These are phyloP conservation scores for Nomada flava DNA, from an alignment of 2,888 invertebrate genomes.

Conservation along the genomic window DNA sequence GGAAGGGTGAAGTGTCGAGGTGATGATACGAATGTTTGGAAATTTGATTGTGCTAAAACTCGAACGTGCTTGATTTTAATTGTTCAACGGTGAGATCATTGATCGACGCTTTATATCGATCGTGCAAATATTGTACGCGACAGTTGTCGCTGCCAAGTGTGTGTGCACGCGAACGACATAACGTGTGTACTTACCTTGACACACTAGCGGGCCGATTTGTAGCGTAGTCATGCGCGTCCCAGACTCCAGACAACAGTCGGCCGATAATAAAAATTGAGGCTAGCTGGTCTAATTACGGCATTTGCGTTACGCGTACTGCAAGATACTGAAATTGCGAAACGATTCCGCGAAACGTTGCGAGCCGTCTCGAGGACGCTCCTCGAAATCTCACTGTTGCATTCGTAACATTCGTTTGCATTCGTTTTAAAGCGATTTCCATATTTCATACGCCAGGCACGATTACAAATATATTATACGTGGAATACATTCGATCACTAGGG, in stretches of 20 bases:
- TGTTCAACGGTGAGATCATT: background rate
- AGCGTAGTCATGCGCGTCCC: constrained; percentile 67
- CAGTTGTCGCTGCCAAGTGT: constrained; percentile 23
- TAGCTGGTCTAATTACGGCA: constrained; percentile 66
- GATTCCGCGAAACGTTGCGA: constrained; percentile 2
- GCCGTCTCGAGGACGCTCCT: no score
- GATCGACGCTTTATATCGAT: constrained; percentile 43
- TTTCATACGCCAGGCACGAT: no score
- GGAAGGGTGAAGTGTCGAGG: constrained; percentile 16
- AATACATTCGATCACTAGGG: no score
- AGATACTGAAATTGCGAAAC: constrained; percentile 45
- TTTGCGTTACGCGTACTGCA: constrained; percentile 19
- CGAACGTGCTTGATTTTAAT: background rate
- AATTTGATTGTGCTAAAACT: no score
- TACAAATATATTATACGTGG: no score
- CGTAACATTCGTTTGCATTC: no score
- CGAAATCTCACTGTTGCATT: no score
- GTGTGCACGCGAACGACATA: constrained; percentile 20
- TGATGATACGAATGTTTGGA: no score
- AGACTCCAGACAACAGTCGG: constrained; percentile 62
- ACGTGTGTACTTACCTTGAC: constrained; percentile 66
- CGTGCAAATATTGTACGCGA: constrained; percentile 48
- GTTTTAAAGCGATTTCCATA: no score
- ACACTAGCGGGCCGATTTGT: constrained; percentile 68
- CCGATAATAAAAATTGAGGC: constrained; percentile 71